Percentiles rank a stretch among this genome's conserved stretches.
Conservation (phyloP, 2,888 invertebrate species). For the Eremobia ochroleuca region DNA sequence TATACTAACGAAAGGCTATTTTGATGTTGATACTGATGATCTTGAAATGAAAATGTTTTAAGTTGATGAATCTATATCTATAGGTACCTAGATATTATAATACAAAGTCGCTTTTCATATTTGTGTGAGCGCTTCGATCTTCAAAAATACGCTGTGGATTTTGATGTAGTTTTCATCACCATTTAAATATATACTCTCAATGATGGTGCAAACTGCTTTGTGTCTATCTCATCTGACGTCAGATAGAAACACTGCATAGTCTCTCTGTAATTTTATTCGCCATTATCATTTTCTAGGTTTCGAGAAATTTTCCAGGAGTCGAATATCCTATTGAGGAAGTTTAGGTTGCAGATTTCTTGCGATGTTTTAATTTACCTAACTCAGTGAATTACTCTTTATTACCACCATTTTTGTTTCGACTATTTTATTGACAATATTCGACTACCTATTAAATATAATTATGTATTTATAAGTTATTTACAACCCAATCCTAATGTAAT, state of each 20-base stretch:
- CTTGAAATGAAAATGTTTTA: slow-evolving; percentile 1
- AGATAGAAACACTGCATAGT: not conserved
- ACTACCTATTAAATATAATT: not conserved
- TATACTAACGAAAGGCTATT: slow-evolving; percentile 25
- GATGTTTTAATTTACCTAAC: not conserved
- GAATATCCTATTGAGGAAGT: not conserved
- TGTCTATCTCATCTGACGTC: not conserved
- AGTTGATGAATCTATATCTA: not conserved
- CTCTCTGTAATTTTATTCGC: not conserved
- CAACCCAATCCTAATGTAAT: slow-evolving; percentile 17
- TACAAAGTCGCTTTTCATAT: not conserved
- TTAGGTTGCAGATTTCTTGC: not conserved
- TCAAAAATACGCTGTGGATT: not conserved
- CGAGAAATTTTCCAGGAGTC: not conserved
- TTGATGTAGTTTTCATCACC: not conserved
- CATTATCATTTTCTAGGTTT: not conserved
- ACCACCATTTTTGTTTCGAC: not conserved
- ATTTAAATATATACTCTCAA: not conserved
- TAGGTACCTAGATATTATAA: not conserved
- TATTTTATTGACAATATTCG: not conserved
- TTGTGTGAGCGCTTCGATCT: not conserved
- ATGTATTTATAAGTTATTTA: not conserved
- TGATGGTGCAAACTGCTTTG: not conserved
- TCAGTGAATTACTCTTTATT: too few relatives aligned
- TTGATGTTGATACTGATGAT: slow-evolving; percentile 14